These are phyloP conservation scores for Linepithema humile DNA, from an alignment of 1,140 invertebrate species.

Conservation along the genomic window DNA sequence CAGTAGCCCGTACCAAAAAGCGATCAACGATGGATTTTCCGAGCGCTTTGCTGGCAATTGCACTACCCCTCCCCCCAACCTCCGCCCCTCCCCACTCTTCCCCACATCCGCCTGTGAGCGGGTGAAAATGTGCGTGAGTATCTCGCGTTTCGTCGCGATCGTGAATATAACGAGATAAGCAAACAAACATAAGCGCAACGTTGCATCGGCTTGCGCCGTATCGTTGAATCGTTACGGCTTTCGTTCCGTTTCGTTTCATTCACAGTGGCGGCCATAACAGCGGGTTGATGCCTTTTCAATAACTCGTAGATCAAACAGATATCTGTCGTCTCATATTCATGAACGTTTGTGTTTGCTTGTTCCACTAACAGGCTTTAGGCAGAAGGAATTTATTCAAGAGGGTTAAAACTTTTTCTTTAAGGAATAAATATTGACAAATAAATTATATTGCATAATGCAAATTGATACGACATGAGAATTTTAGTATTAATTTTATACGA, in stretches of 20 bases:
- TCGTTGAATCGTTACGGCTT: constrained; percentile 58
- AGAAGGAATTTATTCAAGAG: background rate
- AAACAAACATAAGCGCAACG: constrained; percentile 22
- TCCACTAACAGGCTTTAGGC: background rate
- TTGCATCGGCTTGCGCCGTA: constrained; percentile 54
- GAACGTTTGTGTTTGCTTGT: background rate
- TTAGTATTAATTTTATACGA: background rate
- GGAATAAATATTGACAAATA: background rate
- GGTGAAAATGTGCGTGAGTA: background rate
- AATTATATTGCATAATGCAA: background rate
- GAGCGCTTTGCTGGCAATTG: constrained; percentile 56
- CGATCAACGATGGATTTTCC: constrained; percentile 72
- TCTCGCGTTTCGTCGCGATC: constrained; percentile 18
- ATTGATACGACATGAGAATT: background rate
- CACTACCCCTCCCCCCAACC: too few species aligned
- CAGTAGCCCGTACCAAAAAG: constrained; percentile 68
- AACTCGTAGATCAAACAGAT: background rate
- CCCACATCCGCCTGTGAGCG: background rate
- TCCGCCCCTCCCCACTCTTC: too few species aligned
- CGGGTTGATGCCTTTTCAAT: background rate
- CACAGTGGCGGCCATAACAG: background rate
- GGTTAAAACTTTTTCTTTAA: background rate
- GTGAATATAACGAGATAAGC: constrained; percentile 17
- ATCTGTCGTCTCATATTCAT: background rate
- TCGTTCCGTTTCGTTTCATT: constrained; percentile 20